phyloP scores from a whole-genome alignment of 2,797 vertebrate genomes.

The Synanceia verrucosa region DNA sequence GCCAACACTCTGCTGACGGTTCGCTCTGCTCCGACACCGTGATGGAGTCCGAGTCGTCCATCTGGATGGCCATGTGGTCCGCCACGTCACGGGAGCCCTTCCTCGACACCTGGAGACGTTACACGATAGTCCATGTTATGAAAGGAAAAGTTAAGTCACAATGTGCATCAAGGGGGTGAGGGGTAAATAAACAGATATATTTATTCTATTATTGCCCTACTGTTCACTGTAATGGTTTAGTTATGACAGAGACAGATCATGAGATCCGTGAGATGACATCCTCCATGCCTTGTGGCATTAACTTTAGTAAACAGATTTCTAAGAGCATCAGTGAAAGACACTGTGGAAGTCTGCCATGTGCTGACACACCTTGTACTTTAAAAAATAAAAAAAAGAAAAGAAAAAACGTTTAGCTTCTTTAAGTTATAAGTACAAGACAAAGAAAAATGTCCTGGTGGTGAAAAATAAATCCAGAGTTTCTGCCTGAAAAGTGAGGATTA shows the following conservation, averaged over 20 bases:
- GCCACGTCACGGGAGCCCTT: slow-evolving; percentile 97
- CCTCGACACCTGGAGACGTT: slow-evolving; percentile 83
- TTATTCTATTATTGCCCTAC: neutral
- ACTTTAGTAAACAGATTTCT: neutral
- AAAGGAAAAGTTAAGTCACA: neutral
- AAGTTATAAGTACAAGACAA: neutral
- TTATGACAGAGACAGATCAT: neutral
- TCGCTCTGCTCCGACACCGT: slow-evolving; percentile 98
- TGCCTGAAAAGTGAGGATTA: neutral
- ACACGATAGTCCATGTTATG: neutral
- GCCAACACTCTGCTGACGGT: slow-evolving; percentile 98
- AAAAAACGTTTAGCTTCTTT: neutral
- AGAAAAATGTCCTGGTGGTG: neutral
- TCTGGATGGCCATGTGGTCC: slow-evolving; percentile 95
- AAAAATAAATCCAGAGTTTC: neutral
- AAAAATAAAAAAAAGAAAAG: slow-evolving; percentile 4
- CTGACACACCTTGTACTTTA: neutral
- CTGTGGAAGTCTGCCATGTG: neutral
- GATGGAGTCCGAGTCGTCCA: slow-evolving; percentile 99
- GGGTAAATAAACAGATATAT: slow-evolving; percentile 3
- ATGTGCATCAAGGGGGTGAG: neutral
- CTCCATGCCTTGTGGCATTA: neutral
- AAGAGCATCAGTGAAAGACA: neutral
- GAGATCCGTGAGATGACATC: neutral
- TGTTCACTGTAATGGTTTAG: neutral